These are phyloP conservation scores for Sphecodes monilicornis DNA, from an alignment of 2,888 invertebrate genomes.

Conservation along the genomic window DNA sequence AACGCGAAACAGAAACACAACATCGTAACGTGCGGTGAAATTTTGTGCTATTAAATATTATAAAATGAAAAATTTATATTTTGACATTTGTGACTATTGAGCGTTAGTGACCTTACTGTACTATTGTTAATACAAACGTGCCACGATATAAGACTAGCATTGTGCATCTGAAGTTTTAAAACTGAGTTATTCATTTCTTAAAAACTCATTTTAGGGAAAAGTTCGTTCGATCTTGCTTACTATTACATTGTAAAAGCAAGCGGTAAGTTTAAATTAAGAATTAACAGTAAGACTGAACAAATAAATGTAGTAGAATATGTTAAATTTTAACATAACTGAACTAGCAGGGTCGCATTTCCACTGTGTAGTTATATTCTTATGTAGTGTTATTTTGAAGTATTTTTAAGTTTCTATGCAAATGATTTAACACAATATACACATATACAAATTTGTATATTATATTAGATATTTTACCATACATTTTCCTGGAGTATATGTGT, in stretches of 20 bases:
- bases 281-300: not conserved
- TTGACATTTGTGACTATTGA: conserved; percentile 17
- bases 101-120: conserved; percentile 15
- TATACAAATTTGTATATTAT: conserved; percentile 9
- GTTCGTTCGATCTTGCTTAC: conserved; percentile 40
- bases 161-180: conserved; percentile 37
- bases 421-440: not conserved
- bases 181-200: conserved; percentile 21
- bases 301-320: not conserved
- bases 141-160: conserved; percentile 18
- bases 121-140: conserved; percentile 9
- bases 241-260: conserved; percentile 28
- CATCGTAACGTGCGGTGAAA: conserved; percentile 26
- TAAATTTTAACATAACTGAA: conserved; percentile 4
- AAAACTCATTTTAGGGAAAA: conserved; percentile 31
- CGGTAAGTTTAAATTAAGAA: conserved; percentile 24
- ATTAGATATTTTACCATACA: not conserved
- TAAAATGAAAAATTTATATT: conserved; percentile 43
- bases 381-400: not conserved
- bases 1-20: conserved; percentile 48
- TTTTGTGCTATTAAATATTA: conserved; percentile 11
- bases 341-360: not conserved
- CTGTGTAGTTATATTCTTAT: conserved; percentile 8
- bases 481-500: not conserved
- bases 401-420: not conserved